A percentile compares a stretch with the other conserved stretches of the same genome.
These are phyloP conservation scores for Machimus rusticus DNA, from an alignment of 2,888 invertebrate genomes.

Conservation along the genomic window DNA sequence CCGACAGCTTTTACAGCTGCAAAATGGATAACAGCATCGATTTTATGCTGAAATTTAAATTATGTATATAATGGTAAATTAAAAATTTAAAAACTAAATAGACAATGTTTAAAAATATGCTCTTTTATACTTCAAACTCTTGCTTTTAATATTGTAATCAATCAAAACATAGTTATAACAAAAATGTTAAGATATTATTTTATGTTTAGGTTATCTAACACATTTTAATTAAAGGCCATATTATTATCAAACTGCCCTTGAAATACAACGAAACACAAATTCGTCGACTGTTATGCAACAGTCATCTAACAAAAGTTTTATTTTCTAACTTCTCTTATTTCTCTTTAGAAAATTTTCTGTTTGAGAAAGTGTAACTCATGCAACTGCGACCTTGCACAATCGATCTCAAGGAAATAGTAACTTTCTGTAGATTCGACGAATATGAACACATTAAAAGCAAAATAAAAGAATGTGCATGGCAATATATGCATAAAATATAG, in stretches of 20 bases:
- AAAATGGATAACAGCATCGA: conserved; percentile 91
- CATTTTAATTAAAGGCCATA: neutral
- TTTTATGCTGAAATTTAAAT: conserved; percentile 70
- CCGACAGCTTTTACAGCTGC: conserved; percentile 95
- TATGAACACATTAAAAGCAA: neutral
- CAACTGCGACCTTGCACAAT: neutral
- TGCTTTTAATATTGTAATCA: too few species aligned
- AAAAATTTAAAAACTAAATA: too few species aligned
- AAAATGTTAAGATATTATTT: neutral
- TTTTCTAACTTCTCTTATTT: neutral
- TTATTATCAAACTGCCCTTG: neutral
- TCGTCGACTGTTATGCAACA: neutral
- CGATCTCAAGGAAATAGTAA: neutral
- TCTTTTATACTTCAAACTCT: too few species aligned
- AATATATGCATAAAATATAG: neutral
- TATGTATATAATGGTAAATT: too few species aligned
- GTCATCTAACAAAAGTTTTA: neutral
- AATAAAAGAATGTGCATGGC: neutral
- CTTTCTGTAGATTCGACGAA: neutral
- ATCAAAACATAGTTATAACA: neutral
- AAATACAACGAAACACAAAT: neutral
- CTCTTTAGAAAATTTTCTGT: neutral
- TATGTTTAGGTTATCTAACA: neutral
- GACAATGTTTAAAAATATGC: too few species aligned
- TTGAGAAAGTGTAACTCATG: neutral